Evolutionary conservation across 2,797 vertebrate species (phyloP).

Genomic region (Leptatherina wallacei): DNA sequence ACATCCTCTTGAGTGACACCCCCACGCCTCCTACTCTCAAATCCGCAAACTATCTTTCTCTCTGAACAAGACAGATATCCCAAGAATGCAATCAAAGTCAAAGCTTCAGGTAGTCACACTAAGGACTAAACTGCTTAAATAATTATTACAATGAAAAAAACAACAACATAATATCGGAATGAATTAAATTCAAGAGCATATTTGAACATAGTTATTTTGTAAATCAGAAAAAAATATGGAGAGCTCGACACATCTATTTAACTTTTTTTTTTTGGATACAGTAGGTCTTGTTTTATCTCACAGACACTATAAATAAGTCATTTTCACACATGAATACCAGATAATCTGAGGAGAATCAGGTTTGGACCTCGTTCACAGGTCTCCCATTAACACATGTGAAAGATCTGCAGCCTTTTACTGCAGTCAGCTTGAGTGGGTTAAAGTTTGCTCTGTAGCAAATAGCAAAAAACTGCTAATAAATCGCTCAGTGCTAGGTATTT

Average conservation of each 20-base stretch:
- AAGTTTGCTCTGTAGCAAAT: neutral
- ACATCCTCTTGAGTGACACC: slow-evolving; percentile 37
- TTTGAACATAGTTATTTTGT: too few relatives aligned
- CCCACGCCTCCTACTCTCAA: slow-evolving; percentile 25
- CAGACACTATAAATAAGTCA: too few relatives aligned
- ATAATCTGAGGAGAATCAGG: neutral
- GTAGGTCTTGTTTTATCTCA: too few relatives aligned
- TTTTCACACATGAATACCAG: neutral
- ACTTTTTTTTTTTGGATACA: too few relatives aligned
- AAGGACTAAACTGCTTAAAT: slow-evolving; percentile 17
- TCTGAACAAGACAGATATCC: slow-evolving; percentile 57
- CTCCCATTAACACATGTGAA: neutral
- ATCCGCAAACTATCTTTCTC: slow-evolving; percentile 24
- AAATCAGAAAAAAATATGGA: too few relatives aligned
- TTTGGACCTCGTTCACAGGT: neutral
- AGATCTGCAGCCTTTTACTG: neutral
- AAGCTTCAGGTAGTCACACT: slow-evolving; percentile 49
- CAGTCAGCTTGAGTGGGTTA: neutral
- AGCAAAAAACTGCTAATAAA: neutral
- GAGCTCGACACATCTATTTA: too few relatives aligned
- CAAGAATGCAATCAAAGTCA: slow-evolving; percentile 77
- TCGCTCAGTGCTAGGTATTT: neutral
- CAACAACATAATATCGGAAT: too few relatives aligned
- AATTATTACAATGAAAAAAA: too few relatives aligned
- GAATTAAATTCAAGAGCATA: too few relatives aligned